These are phyloP conservation scores for Myopa testacea DNA, from an alignment of 2,888 invertebrate genomes.

Conservation along the genomic window DNA sequence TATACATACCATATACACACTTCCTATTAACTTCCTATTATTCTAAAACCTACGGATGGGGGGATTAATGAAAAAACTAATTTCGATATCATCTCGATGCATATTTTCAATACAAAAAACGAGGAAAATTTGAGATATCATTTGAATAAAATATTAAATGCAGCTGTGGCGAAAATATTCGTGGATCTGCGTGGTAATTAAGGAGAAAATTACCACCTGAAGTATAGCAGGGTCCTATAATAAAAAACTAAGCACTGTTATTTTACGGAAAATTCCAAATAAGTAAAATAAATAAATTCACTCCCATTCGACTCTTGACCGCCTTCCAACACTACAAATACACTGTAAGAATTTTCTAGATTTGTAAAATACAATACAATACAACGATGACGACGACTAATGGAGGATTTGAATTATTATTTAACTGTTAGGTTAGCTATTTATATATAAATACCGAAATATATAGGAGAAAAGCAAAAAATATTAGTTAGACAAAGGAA, in stretches of 20 bases:
- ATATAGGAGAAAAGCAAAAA: background rate
- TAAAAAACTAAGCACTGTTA: slow-evolving; percentile 35
- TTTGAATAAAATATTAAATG: no score
- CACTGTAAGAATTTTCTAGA: slow-evolving; percentile 15
- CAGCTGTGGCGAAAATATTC: no score
- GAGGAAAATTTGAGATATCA: no score
- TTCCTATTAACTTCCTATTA: slow-evolving; percentile 55
- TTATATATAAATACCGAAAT: slow-evolving; percentile 25
- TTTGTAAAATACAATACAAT: background rate
- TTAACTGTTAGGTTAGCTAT: slow-evolving; percentile 45
- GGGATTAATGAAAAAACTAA: background rate
- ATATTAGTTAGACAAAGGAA: slow-evolving; percentile 55
- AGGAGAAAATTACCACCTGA: slow-evolving; percentile 19
- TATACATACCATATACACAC: slow-evolving; percentile 40
- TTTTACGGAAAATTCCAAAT: slow-evolving; percentile 23
- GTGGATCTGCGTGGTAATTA: background rate
- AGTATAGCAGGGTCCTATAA: slow-evolving; percentile 1
- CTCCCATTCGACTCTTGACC: slow-evolving; percentile 3
- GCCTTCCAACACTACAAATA: slow-evolving; percentile 7
- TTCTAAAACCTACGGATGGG: background rate
- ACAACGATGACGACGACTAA: slow-evolving; percentile 61
- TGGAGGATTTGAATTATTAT: slow-evolving; percentile 66
- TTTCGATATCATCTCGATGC: no score
- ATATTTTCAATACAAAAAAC: no score
- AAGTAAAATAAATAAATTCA: slow-evolving; percentile 33